Evolutionary conservation across 2,797 vertebrate species (phyloP).

Genomic region (Prionace glauca): DNA sequence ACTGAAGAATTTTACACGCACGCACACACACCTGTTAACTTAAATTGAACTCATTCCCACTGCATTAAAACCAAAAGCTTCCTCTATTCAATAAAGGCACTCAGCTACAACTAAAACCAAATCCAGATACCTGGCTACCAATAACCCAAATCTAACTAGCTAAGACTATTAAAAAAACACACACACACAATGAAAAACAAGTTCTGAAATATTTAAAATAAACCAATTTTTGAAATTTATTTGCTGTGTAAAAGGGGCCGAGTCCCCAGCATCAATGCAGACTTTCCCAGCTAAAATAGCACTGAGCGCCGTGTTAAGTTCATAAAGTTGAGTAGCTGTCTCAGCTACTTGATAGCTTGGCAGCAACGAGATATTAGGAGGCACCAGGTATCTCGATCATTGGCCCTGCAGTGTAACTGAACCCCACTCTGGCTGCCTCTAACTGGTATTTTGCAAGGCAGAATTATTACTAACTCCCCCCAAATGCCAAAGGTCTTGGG

Average conservation of each 20-base stretch:
- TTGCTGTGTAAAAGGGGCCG: background rate
- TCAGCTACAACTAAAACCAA: constrained; percentile 16
- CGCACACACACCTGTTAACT: background rate
- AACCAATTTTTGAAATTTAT: constrained; percentile 1
- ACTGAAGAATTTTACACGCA: background rate
- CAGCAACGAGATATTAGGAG: background rate
- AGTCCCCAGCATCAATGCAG: background rate
- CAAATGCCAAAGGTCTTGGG: constrained; percentile 38
- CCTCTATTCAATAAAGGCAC: background rate
- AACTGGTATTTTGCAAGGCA: background rate
- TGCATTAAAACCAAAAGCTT: constrained; percentile 13
- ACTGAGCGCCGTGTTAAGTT: background rate
- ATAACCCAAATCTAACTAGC: background rate
- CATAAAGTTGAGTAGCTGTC: constrained; percentile 11
- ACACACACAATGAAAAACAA: background rate
- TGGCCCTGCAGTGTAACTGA: constrained; percentile 11
- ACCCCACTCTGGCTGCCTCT: background rate
- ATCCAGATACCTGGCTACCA: background rate
- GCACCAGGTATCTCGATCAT: constrained; percentile 29
- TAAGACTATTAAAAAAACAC: background rate
- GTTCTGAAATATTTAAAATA: constrained; percentile 32
- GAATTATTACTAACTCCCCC: background rate
- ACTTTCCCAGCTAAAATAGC: background rate
- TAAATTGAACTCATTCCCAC: background rate
- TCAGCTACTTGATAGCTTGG: constrained; percentile 33